Conservation (phyloP, 2,113 vertebrate species). For the Platichthys stellatus region DNA sequence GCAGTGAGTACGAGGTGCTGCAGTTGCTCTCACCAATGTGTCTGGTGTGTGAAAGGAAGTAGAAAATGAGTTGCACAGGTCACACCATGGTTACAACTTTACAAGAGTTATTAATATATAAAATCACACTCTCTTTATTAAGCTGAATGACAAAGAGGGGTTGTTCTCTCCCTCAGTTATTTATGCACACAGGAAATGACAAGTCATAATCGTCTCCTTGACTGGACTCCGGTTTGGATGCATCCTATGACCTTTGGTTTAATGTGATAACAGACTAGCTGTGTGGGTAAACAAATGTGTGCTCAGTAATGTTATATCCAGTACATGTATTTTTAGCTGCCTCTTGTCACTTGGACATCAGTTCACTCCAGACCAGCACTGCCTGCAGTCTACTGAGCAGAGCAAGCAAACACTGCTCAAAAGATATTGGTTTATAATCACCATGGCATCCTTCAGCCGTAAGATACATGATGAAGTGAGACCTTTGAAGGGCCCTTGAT, state of each 20-base stretch:
- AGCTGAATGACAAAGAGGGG: neutral
- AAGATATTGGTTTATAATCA: constrained; percentile 1
- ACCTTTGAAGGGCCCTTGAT: constrained; percentile 16
- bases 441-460: neutral
- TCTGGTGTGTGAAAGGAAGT: constrained; percentile 49
- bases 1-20: constrained; percentile 37
- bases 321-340: neutral
- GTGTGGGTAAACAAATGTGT: neutral
- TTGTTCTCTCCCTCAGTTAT: neutral
- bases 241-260: neutral
- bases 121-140: neutral
- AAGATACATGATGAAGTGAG: constrained; percentile 12
- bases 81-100: neutral
- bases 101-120: neutral
- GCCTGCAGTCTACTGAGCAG: neutral
- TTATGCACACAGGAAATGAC: constrained; percentile 34
- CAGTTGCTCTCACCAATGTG: constrained; percentile 22
- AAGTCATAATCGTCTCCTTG: neutral
- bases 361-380: neutral
- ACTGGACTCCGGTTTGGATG: neutral
- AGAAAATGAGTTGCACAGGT: constrained; percentile 19
- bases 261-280: neutral
- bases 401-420: neutral
- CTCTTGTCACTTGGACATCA: neutral
- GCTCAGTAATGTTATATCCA: neutral